phyloP scores from a whole-genome alignment of 2,797 vertebrate species.

The Triplophysa bombifrons region DNA sequence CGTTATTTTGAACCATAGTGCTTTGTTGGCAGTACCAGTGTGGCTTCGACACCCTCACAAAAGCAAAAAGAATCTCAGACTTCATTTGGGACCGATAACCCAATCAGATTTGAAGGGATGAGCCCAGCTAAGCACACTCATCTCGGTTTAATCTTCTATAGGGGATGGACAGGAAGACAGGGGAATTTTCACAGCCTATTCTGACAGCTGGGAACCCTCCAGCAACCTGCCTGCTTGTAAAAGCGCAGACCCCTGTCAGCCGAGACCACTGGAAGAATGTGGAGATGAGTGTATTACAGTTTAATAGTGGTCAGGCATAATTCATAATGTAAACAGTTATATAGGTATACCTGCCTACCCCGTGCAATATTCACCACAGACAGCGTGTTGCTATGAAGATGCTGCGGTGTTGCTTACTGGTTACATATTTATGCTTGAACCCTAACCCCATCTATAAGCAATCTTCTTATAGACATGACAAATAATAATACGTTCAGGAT shows the following conservation, averaged over 20 bases:
- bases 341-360: not conserved
- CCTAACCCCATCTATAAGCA: not conserved
- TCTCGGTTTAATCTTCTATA: conserved; percentile 63
- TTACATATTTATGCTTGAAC: not conserved
- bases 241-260: conserved; percentile 30
- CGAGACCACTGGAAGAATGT: conserved; percentile 9
- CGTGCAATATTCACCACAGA: not conserved
- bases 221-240: conserved; percentile 48
- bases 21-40: conserved; percentile 12
- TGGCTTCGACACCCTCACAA: conserved; percentile 5
- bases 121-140: conserved; percentile 60
- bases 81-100: conserved; percentile 51
- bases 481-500: not conserved
- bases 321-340: not conserved
- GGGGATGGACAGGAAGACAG: conserved; percentile 48
- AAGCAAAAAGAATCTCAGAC: conserved; percentile 22
- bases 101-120: conserved; percentile 60
- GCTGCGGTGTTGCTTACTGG: not conserved
- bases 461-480: not conserved
- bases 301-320: not conserved
- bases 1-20: conserved; percentile 19
- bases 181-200: conserved; percentile 14
- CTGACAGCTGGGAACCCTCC: conserved; percentile 47
- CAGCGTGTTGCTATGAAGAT: not conserved
- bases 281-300: too few species aligned